Percentiles rank a stretch among this genome's conserved stretches.
These are phyloP conservation scores for Nestor notabilis DNA, from an alignment of 2,113 vertebrate genomes.

Conservation along the genomic window DNA sequence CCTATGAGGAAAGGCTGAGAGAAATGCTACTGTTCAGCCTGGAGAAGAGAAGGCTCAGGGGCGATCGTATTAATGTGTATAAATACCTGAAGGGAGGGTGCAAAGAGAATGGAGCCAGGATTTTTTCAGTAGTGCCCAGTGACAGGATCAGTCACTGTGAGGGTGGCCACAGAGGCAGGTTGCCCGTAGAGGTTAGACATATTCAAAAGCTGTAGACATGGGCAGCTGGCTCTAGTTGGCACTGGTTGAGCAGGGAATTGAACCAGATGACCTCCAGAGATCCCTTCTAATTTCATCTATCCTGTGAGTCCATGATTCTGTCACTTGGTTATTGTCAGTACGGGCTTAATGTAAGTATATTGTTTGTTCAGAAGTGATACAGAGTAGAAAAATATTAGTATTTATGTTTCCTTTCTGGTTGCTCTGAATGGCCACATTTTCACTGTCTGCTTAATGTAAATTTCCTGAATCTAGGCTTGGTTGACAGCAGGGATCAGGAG, in stretches of 20 bases:
- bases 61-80: not conserved
- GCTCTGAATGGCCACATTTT: not conserved
- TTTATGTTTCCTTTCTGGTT: not conserved
- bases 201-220: not conserved
- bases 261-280: not conserved
- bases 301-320: not conserved
- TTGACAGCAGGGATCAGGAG: not conserved
- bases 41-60: not conserved
- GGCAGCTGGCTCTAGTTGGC: not conserved
- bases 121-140: not conserved
- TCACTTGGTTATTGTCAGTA: not conserved
- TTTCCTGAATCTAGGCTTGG: not conserved
- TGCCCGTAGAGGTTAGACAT: not conserved
- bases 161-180: not conserved
- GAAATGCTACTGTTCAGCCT: not conserved
- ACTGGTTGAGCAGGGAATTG: not conserved
- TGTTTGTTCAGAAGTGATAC: not conserved
- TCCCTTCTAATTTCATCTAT: not conserved
- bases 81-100: not conserved
- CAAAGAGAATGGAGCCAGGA: not conserved
- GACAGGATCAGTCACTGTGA: not conserved
- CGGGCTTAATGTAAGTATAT: not conserved
- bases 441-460: not conserved
- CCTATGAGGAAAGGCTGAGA: not conserved
- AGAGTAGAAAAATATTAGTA: not conserved